A percentile compares a stretch with the other conserved stretches of the same genome.
phyloP scores from a whole-genome alignment of 1,140 invertebrate species.

The Leptinotarsa defecta region DNA sequence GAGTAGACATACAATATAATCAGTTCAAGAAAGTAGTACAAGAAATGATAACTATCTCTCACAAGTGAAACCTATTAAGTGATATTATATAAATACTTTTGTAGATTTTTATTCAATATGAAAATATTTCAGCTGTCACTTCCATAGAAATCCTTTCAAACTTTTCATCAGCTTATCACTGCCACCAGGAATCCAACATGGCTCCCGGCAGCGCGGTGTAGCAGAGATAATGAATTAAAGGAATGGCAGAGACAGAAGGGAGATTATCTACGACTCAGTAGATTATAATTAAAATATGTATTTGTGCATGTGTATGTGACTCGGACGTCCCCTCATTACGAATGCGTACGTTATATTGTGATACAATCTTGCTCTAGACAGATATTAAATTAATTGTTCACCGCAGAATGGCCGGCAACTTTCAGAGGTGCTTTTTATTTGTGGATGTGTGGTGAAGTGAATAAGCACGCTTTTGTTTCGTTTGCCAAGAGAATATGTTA shows the following conservation, averaged over 20 bases:
- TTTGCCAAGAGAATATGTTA: too few relatives aligned
- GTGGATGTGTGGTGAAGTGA: too few relatives aligned
- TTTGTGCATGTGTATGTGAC: slow-evolving; percentile 14
- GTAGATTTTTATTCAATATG: too few relatives aligned
- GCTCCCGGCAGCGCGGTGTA: background rate
- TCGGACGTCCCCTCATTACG: background rate
- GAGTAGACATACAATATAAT: too few relatives aligned
- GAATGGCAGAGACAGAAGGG: slow-evolving; percentile 8
- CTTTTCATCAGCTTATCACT: background rate
- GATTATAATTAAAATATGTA: slow-evolving; percentile 24
- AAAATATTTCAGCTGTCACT: too few relatives aligned
- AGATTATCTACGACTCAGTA: slow-evolving; percentile 23
- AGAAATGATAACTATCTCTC: too few relatives aligned
- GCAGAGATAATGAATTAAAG: slow-evolving; percentile 15
- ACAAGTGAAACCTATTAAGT: too few relatives aligned
- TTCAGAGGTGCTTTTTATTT: too few relatives aligned
- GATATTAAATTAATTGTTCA: slow-evolving; percentile 3
- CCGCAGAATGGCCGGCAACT: too few relatives aligned
- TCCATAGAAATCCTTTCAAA: background rate
- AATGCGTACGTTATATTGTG: slow-evolving; percentile 8
- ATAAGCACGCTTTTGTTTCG: too few relatives aligned
- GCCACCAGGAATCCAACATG: background rate
- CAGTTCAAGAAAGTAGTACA: too few relatives aligned
- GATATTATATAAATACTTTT: too few relatives aligned
- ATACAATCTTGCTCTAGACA: slow-evolving; percentile 13